phyloP scores from a whole-genome alignment of 2,113 vertebrate genomes.

The Hiodon alosoides region DNA sequence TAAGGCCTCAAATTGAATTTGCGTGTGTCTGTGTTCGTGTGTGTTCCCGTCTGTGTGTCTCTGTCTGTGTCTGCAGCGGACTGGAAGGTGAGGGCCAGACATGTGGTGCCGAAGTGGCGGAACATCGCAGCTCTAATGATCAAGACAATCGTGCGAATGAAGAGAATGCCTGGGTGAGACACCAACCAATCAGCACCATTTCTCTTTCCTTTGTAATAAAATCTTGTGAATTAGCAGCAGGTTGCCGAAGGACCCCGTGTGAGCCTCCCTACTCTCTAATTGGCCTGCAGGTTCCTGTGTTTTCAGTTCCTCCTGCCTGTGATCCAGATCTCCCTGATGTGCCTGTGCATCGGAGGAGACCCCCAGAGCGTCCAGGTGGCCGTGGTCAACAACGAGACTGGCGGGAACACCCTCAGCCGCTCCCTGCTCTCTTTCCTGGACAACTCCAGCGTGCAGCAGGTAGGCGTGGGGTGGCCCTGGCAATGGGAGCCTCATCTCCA shows the following conservation, averaged over 20 bases:
- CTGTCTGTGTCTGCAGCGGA: slow-evolving; percentile 42
- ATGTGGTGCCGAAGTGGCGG: slow-evolving; percentile 62
- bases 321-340: slow-evolving; percentile 70
- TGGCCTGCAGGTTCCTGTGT: slow-evolving; percentile 57
- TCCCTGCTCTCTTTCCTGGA: slow-evolving; percentile 62
- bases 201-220: not conserved
- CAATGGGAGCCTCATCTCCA: not conserved
- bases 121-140: slow-evolving; percentile 65
- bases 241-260: not conserved
- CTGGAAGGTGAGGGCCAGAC: slow-evolving; percentile 58
- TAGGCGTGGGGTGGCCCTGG: slow-evolving; percentile 14
- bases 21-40: slow-evolving; percentile 6
- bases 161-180: slow-evolving; percentile 62
- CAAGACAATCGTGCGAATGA: slow-evolving; percentile 68
- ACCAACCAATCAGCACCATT: not conserved
- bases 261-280: no score
- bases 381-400: slow-evolving; percentile 69
- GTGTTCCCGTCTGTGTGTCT: slow-evolving; percentile 20
- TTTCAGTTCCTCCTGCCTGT: slow-evolving; percentile 73
- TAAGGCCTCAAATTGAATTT: not conserved
- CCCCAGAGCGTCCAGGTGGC: slow-evolving; percentile 60
- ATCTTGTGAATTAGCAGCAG: not conserved
- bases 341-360: slow-evolving; percentile 65
- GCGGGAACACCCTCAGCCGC: slow-evolving; percentile 46
- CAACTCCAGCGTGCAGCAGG: slow-evolving; percentile 63